These are phyloP conservation scores for Gnathonemus echidnorhynchus DNA, from an alignment of 2,113 vertebrate genomes.

Conservation along the genomic window DNA sequence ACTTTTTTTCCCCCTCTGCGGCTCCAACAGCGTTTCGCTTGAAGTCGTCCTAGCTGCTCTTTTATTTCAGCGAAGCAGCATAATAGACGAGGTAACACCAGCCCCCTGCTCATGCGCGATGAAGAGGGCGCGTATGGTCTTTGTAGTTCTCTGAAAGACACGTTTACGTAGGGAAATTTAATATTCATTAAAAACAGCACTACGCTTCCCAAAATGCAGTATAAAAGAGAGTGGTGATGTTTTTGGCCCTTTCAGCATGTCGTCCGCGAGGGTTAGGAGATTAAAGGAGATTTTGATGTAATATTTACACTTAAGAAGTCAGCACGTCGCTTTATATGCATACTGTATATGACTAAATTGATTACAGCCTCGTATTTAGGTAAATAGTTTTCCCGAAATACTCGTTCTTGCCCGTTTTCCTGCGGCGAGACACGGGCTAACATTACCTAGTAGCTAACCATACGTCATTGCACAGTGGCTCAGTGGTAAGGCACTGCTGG, in stretches of 20 bases:
- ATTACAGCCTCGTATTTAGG: neutral
- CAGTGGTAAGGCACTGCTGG: neutral
- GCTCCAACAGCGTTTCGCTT: conserved; percentile 69
- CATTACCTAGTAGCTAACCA: neutral
- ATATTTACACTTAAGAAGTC: neutral
- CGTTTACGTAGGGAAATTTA: neutral
- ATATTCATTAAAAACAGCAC: conserved; percentile 36
- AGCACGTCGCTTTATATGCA: neutral
- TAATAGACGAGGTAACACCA: conserved; percentile 83
- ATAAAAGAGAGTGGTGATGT: conserved; percentile 20
- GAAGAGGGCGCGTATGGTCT: conserved; percentile 59
- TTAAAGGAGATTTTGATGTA: conserved; percentile 12
- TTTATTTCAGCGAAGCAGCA: conserved; percentile 86
- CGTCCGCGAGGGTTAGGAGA: conserved; percentile 1
- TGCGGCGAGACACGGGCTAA: neutral
- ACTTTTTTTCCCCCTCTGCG: conserved; percentile 62
- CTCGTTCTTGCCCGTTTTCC: neutral
- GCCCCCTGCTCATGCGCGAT: conserved; percentile 74
- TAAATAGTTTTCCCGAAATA: neutral
- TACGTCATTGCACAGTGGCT: neutral
- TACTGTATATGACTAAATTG: neutral
- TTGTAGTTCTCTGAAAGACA: conserved; percentile 57
- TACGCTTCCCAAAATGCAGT: conserved; percentile 55
- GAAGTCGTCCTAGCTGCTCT: conserved; percentile 66
- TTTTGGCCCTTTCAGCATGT: conserved; percentile 25